Base-by-base conservation (phyloP, 2,113 vertebrate species). In the Prochilodus magdalenae region DNA sequence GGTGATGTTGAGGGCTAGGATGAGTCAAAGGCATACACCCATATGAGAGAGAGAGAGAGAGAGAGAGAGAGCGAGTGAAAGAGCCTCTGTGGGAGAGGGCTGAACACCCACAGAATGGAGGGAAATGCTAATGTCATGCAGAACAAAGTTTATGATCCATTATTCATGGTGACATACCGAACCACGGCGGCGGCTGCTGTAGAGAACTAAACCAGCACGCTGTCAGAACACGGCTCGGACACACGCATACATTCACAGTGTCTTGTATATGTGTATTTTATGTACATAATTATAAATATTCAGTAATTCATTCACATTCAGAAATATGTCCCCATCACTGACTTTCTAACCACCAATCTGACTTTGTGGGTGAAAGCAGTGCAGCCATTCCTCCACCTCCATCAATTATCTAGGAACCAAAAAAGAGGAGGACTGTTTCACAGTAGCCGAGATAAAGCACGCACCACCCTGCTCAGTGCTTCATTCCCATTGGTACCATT, bases 61-160 rank as follows among this genome's bases (percentile, higher is more conserved):
- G 75, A 51, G 81, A 83, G 60, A 75, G 73, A 33, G 55, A 63
- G 24, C 67, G 36, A 70, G 27, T 49, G 67, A 77, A 30, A 70
- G 77, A 44, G n/a, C 59, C 66, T 79, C 70, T 75, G 22, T 20
- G 29, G 66, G 18, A 5, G 40, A 27, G 29, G 66, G 18, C 14
- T 70, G 71, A 66, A 26, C 75, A 30, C 55, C 59, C 40, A 40
- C 27, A 15, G 49, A 71, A 81, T 81, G 27, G 76, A 66, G 71
- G 36, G 44, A 74, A 77, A 60, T 83, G 75, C 73, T 83, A 79
- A 73, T 83, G 71, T 60, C 27, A 51, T 79, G 77, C 71, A 77
- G 36, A 75, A 51, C 29, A 70, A 79, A 75, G 77, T 79, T 84
- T 84, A 66, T 75, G 30, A 84, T 84, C 73, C 78, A 84, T 84